phyloP scores from a whole-genome alignment of 2,888 invertebrate genomes.

The Iphiclides podalirius region DNA sequence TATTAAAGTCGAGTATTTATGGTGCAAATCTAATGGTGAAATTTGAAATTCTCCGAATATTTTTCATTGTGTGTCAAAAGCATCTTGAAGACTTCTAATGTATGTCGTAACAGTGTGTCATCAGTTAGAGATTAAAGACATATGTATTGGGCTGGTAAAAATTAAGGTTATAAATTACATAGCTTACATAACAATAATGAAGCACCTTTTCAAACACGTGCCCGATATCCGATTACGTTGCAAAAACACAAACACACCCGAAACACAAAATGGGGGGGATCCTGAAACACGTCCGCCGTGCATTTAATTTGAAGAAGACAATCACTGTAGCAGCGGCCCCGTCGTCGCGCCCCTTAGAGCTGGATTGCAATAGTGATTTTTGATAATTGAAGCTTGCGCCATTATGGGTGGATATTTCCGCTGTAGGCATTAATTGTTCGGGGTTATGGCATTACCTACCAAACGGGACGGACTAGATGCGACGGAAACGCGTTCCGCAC shows the following conservation, averaged over 20 bases:
- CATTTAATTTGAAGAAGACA: slow-evolving; percentile 75
- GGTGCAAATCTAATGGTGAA: too few species aligned
- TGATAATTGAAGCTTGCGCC: slow-evolving; percentile 61
- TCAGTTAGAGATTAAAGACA: too few species aligned
- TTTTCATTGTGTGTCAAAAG: too few species aligned
- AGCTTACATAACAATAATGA: slow-evolving; percentile 52
- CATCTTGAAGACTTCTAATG: too few species aligned
- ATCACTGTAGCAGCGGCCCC: slow-evolving; percentile 55
- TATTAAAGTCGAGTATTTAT: too few species aligned
- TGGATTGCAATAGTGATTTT: slow-evolving; percentile 73
- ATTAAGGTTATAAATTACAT: too few species aligned
- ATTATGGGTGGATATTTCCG: slow-evolving; percentile 73
- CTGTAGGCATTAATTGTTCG: slow-evolving; percentile 59
- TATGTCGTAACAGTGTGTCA: too few species aligned
- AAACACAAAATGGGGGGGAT: slow-evolving; percentile 46
- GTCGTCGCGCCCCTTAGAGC: slow-evolving; percentile 56
- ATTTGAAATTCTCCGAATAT: too few species aligned
- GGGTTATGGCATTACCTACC: slow-evolving; percentile 52
- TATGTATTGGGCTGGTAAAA: too few species aligned
- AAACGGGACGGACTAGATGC: slow-evolving; percentile 56
- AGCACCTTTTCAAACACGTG: slow-evolving; percentile 63
- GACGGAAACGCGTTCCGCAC: slow-evolving; percentile 52
- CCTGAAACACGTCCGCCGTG: slow-evolving; percentile 48
- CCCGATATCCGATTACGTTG: slow-evolving; percentile 61
- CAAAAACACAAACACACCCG: slow-evolving; percentile 49